Evolutionary conservation across 2,113 vertebrate genomes (phyloP).

Genomic region (Delphinapterus leucas): DNA sequence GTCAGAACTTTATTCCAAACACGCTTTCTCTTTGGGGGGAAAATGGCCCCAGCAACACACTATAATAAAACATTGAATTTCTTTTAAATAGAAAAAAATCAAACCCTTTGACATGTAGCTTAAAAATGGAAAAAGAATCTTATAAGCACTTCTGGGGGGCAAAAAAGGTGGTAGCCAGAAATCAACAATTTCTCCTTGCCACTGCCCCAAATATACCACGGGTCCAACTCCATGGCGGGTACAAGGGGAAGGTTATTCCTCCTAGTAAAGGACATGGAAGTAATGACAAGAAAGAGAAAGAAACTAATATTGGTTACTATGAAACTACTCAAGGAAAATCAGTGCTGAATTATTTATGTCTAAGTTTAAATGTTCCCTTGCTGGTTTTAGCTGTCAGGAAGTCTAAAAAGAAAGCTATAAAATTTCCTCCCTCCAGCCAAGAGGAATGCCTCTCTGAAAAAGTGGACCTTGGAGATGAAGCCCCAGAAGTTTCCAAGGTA

Average conservation of each 20-base stretch:
- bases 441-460: constrained; percentile 49
- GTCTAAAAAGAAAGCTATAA: constrained; percentile 55
- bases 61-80: constrained; percentile 70
- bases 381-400: constrained; percentile 50
- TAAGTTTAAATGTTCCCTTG: constrained; percentile 63
- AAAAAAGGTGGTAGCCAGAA: constrained; percentile 11
- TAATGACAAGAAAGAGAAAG: constrained; percentile 53
- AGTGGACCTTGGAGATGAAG: constrained; percentile 20
- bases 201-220: not conserved
- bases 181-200: constrained; percentile 51
- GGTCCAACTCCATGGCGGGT: constrained; percentile 40
- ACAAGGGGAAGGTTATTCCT: constrained; percentile 70
- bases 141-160: not conserved
- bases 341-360: constrained; percentile 68
- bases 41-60: not conserved
- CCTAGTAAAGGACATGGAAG: constrained; percentile 60
- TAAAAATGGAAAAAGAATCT: constrained; percentile 37
- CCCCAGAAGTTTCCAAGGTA: not conserved
- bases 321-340: constrained; percentile 66
- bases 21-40: constrained; percentile 53
- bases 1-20: constrained; percentile 69
- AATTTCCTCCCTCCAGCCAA: constrained; percentile 11
- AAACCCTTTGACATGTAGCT: constrained; percentile 19
- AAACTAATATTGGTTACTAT: constrained; percentile 72
- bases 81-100: constrained; percentile 50